Base-by-base conservation (phyloP, 2,888 invertebrate species). In the Drosophila mayaguana region DNA sequence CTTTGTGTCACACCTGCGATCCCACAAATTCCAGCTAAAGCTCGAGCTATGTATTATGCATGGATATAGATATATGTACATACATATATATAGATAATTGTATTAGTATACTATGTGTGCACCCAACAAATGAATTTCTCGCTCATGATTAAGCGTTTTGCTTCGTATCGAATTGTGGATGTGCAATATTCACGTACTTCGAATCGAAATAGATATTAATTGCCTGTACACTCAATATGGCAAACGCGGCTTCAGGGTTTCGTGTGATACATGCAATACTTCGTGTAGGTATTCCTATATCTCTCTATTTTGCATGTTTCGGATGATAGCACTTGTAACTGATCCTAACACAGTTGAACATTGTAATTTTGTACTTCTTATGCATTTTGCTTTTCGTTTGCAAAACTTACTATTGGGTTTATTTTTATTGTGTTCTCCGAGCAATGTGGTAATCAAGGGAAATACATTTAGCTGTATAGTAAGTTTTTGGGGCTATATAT, bases 21-120 rank as follows among this genome's bases (percentile, higher is more conserved):
- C 69, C 67, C 55, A 66, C 63, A 59, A 76, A 67, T 78, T 84
- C 75, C 72, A 84, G 55, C 63, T 81, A 61, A 74, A 65, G 72
- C 62, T 68, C 63, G 84, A 73, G 72, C 62, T 72, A 66, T 74
- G 71, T 63, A 73, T 57, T 68, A 68, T 70, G 42, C 57, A 68
- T 75, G 22, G 6, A 18, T 50, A 48, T 48, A 48, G 11, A 48
- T 28, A 18, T 18, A 46, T 16, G 3, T 11, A 32, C 11, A 2
- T 11, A 2, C 11, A 25, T 12, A 20, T 6, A 20, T 12, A 45
- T 16, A 45, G 22, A 22, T 22, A 45, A 40, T 40, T 40, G 8
- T 28, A 28, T 28, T 28, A 28, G n/a, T 32, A 50, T 28, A 28
- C n/a, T 48, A 48, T 46, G 14, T 53, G 32, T 63, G 68, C 61